phyloP scores from a whole-genome alignment of 2,113 vertebrate species.

The Ceratotherium simum region DNA sequence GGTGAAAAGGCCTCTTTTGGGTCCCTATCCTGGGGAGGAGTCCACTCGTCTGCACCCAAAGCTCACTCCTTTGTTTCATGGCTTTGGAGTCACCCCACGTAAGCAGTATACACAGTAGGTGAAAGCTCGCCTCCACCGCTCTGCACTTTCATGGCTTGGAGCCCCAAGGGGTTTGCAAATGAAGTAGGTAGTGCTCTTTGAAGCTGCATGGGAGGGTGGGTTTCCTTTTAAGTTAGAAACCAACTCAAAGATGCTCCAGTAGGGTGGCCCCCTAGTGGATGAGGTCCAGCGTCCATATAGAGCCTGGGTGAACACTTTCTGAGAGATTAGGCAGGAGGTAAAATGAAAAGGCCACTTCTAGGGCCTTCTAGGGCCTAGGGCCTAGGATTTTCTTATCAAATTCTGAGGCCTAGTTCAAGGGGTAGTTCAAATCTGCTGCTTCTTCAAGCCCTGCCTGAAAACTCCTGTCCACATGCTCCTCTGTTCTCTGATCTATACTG shows the following conservation, averaged over 20 bases:
- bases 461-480: background rate
- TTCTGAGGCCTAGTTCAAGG: background rate
- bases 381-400: background rate
- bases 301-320: background rate
- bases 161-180: background rate
- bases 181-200: background rate
- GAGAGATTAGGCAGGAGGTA: background rate
- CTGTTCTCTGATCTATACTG: background rate
- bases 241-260: background rate
- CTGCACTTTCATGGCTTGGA: background rate
- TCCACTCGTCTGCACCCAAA: background rate
- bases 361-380: too few relatives aligned
- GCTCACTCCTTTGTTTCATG: background rate
- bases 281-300: background rate
- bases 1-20: background rate
- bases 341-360: background rate
- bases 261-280: rapidly evolving
- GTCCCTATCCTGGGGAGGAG: background rate
- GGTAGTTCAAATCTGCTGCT: background rate
- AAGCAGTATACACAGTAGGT: background rate
- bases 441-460: background rate
- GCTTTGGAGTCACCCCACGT: background rate
- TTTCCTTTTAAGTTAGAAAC: background rate
- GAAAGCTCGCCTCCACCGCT: background rate
- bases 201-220: background rate